Base-by-base conservation (phyloP, 2,113 vertebrate genomes). In the Hydrolagus affinis region DNA sequence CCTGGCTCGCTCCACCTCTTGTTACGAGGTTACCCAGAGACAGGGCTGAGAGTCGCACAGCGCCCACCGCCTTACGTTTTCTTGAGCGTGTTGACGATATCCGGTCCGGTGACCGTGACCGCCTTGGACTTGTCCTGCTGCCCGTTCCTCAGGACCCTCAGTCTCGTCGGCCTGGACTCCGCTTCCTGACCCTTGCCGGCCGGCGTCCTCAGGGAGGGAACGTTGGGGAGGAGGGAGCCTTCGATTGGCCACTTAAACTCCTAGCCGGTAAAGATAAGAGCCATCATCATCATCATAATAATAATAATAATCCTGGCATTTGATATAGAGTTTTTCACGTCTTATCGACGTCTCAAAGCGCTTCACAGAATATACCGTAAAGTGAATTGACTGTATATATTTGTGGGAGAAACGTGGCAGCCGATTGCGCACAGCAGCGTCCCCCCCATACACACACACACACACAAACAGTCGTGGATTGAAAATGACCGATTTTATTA, bases 211-310 rank as follows among this genome's bases (percentile, higher is more conserved):
- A 88, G 57, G 21, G 87, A 89, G 23, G 87, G 87, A 8, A 88
- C 90, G 0, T 88, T 90, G 57, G 89, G 89, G 76, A 90, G 11
- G 21, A 91, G 85, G 69, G 89, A 73, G 11, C 86, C 88, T 90
- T 92, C 87, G 88, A 91, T 88, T 1, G 89, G 87, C 87, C 86
- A 88, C 30, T 86, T 86, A 86, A 91, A 92, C 8, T 85, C 72
- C 88, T 93, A 89, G 30, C 85, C 85, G 23, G 8, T 62, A 70
- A 72, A 85, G 57, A 59, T 19, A 64, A 32, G 4, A 68, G 28
- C 44, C 44, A 44, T 44, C 1, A 6, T 44, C n/a, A n/a, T n/a
- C n/a, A n/a, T n/a, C n/a, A n/a, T n/a, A n/a, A n/a, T n/a, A n/a
- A n/a, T n/a, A n/a, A n/a, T n/a, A n/a, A n/a, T 44, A 3, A 44